Evolutionary conservation across 2,113 vertebrate genomes (phyloP), one percentile per base, ranked within the genome.

Genomic region (Sylvicapra grimmia): DNA sequence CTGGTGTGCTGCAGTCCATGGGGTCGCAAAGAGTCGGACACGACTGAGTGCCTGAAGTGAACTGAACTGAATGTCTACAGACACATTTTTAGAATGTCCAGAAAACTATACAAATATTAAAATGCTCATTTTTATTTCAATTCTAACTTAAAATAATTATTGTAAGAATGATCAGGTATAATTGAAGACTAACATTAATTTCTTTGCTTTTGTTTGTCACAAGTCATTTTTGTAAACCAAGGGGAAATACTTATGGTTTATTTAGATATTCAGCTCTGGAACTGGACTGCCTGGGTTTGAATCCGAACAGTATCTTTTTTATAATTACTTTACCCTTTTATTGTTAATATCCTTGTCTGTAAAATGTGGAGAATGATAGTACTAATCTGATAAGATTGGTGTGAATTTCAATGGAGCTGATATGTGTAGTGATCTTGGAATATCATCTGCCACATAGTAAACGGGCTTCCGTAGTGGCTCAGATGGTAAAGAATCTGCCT

Each of bases 281-380:
- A 79, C 16, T 12, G 31, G 21, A 84, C 3, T 33, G 51, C 25
- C 49, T 49, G 33, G 8, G 25, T 83, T 58, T 89, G 36, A 92
- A 82, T 94, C 31, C 4, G 13, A 63, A 4, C 36, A 87, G 29
- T 23, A 61, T 1, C 2, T 59, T 47, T 79, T 23, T 51, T 89
- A 25, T 21, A 90, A 18, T 25, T 33, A 47, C 33, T 79, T 29
- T 83, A 87, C 2, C 7, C 29, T 90, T 63, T 58, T n/a, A 31
- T 86, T 63, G 44, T 36, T 21, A 51, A 11, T 84, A 27, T 88
- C 49, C 21, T 89, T 90, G 27, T 51, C 36, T 79, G 15, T n/a
- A 83, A 90, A 65, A 68, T 31, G 94, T 19, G 61, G 77, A 95
- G 89, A 96, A 61, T 72, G 44, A n/a, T 36, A 80, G 13, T 36